Conservation (phyloP, 2,113 vertebrate genomes). For the Hippocampus zosterae region DNA sequence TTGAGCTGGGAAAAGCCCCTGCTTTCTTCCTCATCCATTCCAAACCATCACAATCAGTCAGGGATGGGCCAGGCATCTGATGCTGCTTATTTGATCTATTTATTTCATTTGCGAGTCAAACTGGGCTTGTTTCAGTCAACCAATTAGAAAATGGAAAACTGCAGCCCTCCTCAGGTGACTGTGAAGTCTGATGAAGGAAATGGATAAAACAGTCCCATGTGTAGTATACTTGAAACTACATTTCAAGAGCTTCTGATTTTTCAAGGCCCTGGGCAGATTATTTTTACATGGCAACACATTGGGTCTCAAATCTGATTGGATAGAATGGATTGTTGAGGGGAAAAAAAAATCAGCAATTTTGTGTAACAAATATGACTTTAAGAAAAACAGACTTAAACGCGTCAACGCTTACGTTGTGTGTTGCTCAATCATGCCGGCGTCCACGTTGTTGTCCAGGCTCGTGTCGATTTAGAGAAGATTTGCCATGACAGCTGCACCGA, state of each 20-base stretch:
- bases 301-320: too few relatives aligned
- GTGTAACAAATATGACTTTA: neutral
- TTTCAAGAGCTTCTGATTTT: too few relatives aligned
- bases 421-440: slow-evolving; percentile 65
- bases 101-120: neutral
- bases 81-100: neutral
- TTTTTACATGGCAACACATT: too few relatives aligned
- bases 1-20: too few relatives aligned
- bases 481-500: neutral
- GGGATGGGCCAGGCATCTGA: too few relatives aligned
- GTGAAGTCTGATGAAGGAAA: too few relatives aligned
- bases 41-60: too few relatives aligned
- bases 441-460: slow-evolving; percentile 21
- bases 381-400: neutral
- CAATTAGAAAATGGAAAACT: neutral
- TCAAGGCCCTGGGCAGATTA: too few relatives aligned
- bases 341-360: neutral
- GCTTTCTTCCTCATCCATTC: too few relatives aligned
- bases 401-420: slow-evolving; percentile 57
- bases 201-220: too few relatives aligned
- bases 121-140: neutral
- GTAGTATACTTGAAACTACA: too few relatives aligned
- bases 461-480: neutral
- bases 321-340: neutral
- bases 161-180: too few relatives aligned